Base-by-base conservation (phyloP, 2,888 invertebrate genomes). In the Ecdyonurus torrentis region DNA sequence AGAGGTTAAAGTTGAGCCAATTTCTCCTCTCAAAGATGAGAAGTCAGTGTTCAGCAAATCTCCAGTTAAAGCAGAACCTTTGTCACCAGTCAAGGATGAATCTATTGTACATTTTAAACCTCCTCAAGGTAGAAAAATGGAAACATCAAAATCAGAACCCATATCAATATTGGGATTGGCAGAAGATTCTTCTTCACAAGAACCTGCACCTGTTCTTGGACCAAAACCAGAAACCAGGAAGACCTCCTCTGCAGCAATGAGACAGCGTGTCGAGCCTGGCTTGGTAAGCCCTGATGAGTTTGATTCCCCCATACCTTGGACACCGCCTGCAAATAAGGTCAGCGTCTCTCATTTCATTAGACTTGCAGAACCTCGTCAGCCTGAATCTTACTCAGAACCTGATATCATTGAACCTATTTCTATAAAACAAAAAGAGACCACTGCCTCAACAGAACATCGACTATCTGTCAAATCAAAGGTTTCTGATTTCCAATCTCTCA, bases 251-350 rank as follows among this genome's bases (percentile, higher is more conserved):
- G 77, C 81, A 0, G 78, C 79, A 2, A 73, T 79, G 1, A 72
- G 82, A 24, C 83, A 83, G 69, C 74, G 82, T 23, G 75, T 82
- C 50, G 71, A 79, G 69, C 82, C 83, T 55, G 55, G 5, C 7
- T 22, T 55, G 55, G 55, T 55, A 22, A 7, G 5, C 20, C 55
- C 37, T 37, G 37, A 37, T 37, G 37, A 37, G 37, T 5, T 10
- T 15, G 7, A 37, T 37, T 10, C 37, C 15, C 37, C 37, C 5
- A 10, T 15, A 10, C 37, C 37, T 15, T 37, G 37, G 37, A 37
- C 37, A 5, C 37, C 37, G 5, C 37, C 37, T 37, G 37, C 37
- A 5, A 37, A 37, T 15, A 37, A 37, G 37, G 37, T 37, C 7
- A 37, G 37, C 37, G 37, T 37, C 7, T 37, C 37, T 15, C 37